Percentiles rank a stretch among this genome's conserved stretches.
These are phyloP conservation scores for Molorchus minor DNA, from an alignment of 2,888 invertebrate species.

Conservation along the genomic window DNA sequence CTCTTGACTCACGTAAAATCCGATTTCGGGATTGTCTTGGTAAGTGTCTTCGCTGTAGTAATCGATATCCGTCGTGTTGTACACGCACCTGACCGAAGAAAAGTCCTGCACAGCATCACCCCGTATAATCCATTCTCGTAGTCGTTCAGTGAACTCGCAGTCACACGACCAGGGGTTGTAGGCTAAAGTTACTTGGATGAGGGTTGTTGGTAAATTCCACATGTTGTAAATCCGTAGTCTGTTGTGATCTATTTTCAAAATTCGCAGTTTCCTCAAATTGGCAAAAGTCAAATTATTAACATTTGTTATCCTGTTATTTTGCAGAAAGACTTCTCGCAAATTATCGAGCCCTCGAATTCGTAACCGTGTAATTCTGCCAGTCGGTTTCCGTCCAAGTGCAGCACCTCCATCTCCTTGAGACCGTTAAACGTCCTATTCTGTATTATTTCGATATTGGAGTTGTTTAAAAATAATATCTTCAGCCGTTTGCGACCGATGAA, in stretches of 20 bases:
- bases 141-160: conserved; percentile 79
- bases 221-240: conserved; percentile 74
- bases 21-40: conserved; percentile 67
- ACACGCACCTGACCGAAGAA: conserved; percentile 73
- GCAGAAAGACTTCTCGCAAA: conserved; percentile 76
- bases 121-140: conserved; percentile 79
- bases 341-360: conserved; percentile 83
- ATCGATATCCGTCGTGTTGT: conserved; percentile 69
- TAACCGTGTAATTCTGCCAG: conserved; percentile 76
- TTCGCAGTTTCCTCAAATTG: conserved; percentile 71
- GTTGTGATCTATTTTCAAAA: conserved; percentile 78
- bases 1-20: conserved; percentile 69
- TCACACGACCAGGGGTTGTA: conserved; percentile 86
- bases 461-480: conserved; percentile 78
- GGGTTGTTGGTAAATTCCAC: conserved; percentile 74
- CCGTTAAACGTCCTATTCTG: conserved; percentile 88
- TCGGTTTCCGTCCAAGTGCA: conserved; percentile 80
- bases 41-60: conserved; percentile 70
- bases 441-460: conserved; percentile 79
- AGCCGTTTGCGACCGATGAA: conserved; percentile 86
- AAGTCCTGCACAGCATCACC: conserved; percentile 74
- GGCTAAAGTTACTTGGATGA: conserved; percentile 73
- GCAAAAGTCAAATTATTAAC: conserved; percentile 79
- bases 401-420: conserved; percentile 76
- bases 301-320: conserved; percentile 75